phyloP scores from a whole-genome alignment of 1,140 invertebrate genomes.

The Rhagoletis zephyria region DNA sequence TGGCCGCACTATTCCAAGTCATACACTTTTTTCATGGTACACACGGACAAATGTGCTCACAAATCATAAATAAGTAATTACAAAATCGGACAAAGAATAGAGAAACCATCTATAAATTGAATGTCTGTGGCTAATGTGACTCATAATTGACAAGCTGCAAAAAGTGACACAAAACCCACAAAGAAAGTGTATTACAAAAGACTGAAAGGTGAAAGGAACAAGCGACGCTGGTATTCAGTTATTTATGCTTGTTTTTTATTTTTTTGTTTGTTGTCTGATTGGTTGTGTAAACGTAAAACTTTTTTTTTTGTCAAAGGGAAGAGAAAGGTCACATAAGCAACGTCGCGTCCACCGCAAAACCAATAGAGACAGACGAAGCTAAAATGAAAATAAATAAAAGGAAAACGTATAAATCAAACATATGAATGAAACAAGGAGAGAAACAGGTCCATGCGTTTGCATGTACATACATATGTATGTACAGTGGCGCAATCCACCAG shows the following conservation, averaged over 20 bases:
- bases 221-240: not conserved
- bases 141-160: not conserved
- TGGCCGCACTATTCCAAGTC: too few relatives aligned
- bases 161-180: not conserved
- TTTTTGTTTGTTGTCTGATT: slow-evolving; percentile 1
- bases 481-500: not conserved
- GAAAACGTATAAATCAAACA: not conserved
- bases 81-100: not conserved
- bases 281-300: not conserved
- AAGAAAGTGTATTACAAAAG: not conserved
- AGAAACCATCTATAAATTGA: not conserved
- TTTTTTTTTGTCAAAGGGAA: not conserved
- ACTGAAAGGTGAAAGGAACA: not conserved
- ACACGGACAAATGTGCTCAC: too few relatives aligned
- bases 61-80: slow-evolving; percentile 29
- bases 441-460: not conserved
- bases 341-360: not conserved
- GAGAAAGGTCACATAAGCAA: not conserved
- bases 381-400: slow-evolving; percentile 16
- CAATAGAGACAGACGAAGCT: not conserved
- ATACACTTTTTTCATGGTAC: too few relatives aligned
- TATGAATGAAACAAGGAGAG: not conserved
- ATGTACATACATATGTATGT: not conserved
- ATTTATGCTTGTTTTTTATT: not conserved
- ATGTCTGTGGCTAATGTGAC: not conserved